phyloP scores from a whole-genome alignment of 2,888 invertebrate genomes.

The Colostygia pectinataria region DNA sequence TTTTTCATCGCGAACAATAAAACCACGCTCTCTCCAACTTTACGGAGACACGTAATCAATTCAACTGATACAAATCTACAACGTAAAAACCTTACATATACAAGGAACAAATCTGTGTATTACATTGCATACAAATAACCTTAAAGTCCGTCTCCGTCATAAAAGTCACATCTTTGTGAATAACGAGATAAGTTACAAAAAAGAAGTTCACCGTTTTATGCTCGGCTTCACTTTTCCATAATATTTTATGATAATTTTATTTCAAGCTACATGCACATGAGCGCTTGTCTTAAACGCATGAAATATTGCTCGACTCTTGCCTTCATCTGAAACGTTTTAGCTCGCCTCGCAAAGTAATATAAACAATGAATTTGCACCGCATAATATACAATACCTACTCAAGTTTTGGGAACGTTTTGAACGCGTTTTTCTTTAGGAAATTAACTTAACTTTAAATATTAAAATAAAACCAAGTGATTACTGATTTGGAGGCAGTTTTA shows the following conservation, averaged over 20 bases:
- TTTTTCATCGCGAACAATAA: constrained; percentile 23
- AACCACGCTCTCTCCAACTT: constrained; percentile 11
- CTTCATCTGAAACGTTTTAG: constrained; percentile 29
- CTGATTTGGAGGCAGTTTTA: too few relatives aligned
- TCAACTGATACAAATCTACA: constrained; percentile 43
- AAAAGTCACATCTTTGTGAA: constrained; percentile 76
- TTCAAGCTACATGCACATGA: constrained; percentile 57
- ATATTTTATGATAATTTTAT: constrained; percentile 73
- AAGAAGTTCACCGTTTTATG: constrained; percentile 65
- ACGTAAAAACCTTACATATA: constrained; percentile 45
- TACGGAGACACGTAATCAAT: constrained; percentile 42
- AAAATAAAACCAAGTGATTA: too few relatives aligned
- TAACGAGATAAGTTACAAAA: constrained; percentile 75
- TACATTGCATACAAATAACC: constrained; percentile 68
- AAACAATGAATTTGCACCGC: constrained; percentile 24
- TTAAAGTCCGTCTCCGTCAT: constrained; percentile 67
- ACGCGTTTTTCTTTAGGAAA: too few relatives aligned
- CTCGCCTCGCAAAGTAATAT: constrained; percentile 12
- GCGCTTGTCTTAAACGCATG: constrained; percentile 38
- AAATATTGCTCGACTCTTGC: constrained; percentile 39
- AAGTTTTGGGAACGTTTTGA: too few relatives aligned
- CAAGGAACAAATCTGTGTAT: constrained; percentile 56
- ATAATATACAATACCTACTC: too few relatives aligned
- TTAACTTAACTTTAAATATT: too few relatives aligned
- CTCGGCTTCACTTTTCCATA: constrained; percentile 61